Evolutionary conservation across 2,888 invertebrate genomes (phyloP), one percentile per base, ranked within the genome.

Genomic region (Hemithea aestivaria): DNA sequence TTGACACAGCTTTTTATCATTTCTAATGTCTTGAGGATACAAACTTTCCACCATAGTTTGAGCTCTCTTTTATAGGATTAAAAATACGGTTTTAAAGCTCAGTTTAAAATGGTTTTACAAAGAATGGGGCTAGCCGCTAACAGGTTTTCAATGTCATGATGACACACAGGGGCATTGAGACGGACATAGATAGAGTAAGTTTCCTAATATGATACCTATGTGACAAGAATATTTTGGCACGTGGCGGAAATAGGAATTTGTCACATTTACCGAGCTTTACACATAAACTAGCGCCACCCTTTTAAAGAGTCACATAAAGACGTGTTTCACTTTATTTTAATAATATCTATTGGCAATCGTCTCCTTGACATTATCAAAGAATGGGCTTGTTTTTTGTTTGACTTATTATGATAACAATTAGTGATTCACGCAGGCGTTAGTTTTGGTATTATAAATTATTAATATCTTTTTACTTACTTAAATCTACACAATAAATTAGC

Each of bases 301-400:
- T n/a, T n/a, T n/a, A n/a, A n/a, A n/a, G n/a, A n/a, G n/a, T n/a
- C n/a, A n/a, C n/a, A n/a, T n/a, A n/a, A n/a, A n/a, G n/a, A n/a
- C n/a, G n/a, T n/a, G n/a, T n/a, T n/a, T n/a, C n/a, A n/a, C n/a
- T n/a, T n/a, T n/a, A n/a, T n/a, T n/a, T n/a, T n/a, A n/a, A n/a
- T n/a, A n/a, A n/a, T n/a, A n/a, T n/a, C 36, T 43, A 48, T 50
- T 52, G 45, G 36, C 36, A 52, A 47, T 48, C 34, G 31, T 31
- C 45, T 42, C 73, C 73, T 69, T 73, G 73, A 70, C 72, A 70
- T 73, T 73, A 67, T 62, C 36, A 37, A 27, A 26, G 35, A 30
- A n/a, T n/a, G n/a, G n/a, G n/a, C 37, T 22, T 27, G 3, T 23
- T 29, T 40, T 47, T 45, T 41, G 36, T 28, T 40, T 35, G 25